Evolutionary conservation across 2,888 invertebrate genomes (phyloP).

Genomic region (Polydrusus pterygomalis): DNA sequence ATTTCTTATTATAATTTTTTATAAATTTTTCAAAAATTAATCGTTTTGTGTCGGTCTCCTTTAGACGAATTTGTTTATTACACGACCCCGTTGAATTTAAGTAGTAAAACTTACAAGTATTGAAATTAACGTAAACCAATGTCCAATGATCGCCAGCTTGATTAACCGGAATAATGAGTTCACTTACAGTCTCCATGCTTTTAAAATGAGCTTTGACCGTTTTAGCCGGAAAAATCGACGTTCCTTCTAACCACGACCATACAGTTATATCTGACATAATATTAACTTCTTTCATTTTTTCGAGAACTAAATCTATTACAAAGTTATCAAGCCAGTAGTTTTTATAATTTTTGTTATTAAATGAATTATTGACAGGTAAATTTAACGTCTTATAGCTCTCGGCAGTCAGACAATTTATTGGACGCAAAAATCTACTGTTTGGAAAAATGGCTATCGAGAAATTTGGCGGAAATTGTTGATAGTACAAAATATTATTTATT

Average conservation of each 20-base stretch:
- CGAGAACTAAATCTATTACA: neutral
- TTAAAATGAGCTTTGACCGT: too few species aligned
- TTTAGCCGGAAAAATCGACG: neutral
- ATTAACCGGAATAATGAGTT: too few species aligned
- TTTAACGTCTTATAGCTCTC: neutral
- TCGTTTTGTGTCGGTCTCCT: too few species aligned
- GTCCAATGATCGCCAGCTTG: too few species aligned
- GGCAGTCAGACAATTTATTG: neutral
- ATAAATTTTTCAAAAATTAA: too few species aligned
- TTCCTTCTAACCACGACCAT: neutral
- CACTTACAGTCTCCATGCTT: too few species aligned
- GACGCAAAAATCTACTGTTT: neutral
- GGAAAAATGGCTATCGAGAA: neutral
- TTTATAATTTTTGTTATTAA: neutral
- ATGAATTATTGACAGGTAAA: neutral
- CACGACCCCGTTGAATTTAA: too few species aligned
- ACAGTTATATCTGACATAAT: neutral
- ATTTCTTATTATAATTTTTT: too few species aligned
- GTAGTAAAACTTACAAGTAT: too few species aligned
- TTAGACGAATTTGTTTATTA: too few species aligned
- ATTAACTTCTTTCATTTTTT: neutral
- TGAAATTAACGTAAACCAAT: too few species aligned
- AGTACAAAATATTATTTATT: neutral
- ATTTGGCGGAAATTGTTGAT: neutral
- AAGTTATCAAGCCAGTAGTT: neutral